phyloP scores from a whole-genome alignment of 2,797 vertebrate genomes.

The Gila robusta region DNA sequence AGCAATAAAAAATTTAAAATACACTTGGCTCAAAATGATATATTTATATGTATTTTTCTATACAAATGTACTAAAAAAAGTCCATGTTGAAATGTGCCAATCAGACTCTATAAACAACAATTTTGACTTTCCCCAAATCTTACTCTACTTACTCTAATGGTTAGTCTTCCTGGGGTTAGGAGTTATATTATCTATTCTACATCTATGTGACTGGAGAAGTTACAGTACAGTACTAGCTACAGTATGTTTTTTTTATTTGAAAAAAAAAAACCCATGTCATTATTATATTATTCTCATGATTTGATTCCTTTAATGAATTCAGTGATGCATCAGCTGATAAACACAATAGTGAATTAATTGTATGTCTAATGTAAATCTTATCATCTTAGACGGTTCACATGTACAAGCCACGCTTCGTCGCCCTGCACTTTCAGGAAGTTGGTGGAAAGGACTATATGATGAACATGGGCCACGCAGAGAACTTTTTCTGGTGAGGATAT shows the following conservation, averaged over 20 bases:
- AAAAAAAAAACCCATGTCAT: neutral
- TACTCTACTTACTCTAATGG: neutral
- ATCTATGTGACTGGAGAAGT: neutral
- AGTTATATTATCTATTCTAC: neutral
- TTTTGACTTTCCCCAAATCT: neutral
- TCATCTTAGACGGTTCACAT: conserved; percentile 74
- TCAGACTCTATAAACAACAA: neutral
- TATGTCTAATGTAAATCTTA: neutral
- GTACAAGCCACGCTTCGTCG: conserved; percentile 80
- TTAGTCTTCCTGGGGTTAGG: neutral
- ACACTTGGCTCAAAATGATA: neutral
- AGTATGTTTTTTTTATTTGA: neutral
- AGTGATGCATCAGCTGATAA: neutral
- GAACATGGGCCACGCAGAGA: conserved; percentile 81
- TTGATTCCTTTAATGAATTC: neutral
- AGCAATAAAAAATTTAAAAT: neutral
- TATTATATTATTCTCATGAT: neutral
- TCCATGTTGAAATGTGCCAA: neutral
- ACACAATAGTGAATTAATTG: neutral
- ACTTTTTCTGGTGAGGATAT: conserved; percentile 77
- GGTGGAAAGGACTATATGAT: conserved; percentile 84
- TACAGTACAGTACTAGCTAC: neutral
- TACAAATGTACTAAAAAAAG: neutral
- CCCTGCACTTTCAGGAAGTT: conserved; percentile 86
- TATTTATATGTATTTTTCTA: neutral